phyloP scores from a whole-genome alignment of 2,888 invertebrate species.

The Tetragonula carbonaria region DNA sequence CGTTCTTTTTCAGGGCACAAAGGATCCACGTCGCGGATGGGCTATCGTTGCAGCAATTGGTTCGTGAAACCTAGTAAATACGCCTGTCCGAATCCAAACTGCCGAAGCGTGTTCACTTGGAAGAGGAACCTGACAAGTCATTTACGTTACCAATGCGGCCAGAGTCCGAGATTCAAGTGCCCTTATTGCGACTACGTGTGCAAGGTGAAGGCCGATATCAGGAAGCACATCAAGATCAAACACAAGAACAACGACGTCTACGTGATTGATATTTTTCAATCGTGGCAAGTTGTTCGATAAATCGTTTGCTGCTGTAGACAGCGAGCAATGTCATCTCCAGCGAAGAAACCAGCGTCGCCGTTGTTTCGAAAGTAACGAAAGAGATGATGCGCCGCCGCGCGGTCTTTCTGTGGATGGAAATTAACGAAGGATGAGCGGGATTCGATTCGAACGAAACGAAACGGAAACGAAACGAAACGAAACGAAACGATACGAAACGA shows the following conservation, averaged over 20 bases:
- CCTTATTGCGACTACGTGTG: slow-evolving; percentile 76
- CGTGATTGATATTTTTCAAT: slow-evolving; percentile 58
- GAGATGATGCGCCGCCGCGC: not conserved
- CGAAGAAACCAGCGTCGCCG: not conserved
- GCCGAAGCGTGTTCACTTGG: slow-evolving; percentile 69
- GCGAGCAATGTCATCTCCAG: not conserved
- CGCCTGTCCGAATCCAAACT: slow-evolving; percentile 76
- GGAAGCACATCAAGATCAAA: slow-evolving; percentile 66
- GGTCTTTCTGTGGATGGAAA: not conserved
- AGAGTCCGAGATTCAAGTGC: slow-evolving; percentile 78
- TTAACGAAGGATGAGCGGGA: too few species aligned
- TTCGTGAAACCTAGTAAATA: slow-evolving; percentile 40
- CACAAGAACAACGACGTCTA: slow-evolving; percentile 57
- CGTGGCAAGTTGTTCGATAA: slow-evolving; percentile 39
- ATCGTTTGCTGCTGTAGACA: too few species aligned
- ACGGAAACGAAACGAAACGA: not conserved
- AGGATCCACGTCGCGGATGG: not conserved
- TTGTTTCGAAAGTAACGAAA: not conserved
- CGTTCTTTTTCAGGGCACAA: slow-evolving; percentile 62
- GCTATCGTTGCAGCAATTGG: slow-evolving; percentile 13
- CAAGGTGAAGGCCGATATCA: slow-evolving; percentile 74
- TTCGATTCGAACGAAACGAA: not conserved
- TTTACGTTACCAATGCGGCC: slow-evolving; percentile 86
- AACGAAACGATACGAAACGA: not conserved
- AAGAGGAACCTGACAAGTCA: slow-evolving; percentile 80